Base-by-base conservation (phyloP, 2,113 vertebrate genomes). In the Ia io region DNA sequence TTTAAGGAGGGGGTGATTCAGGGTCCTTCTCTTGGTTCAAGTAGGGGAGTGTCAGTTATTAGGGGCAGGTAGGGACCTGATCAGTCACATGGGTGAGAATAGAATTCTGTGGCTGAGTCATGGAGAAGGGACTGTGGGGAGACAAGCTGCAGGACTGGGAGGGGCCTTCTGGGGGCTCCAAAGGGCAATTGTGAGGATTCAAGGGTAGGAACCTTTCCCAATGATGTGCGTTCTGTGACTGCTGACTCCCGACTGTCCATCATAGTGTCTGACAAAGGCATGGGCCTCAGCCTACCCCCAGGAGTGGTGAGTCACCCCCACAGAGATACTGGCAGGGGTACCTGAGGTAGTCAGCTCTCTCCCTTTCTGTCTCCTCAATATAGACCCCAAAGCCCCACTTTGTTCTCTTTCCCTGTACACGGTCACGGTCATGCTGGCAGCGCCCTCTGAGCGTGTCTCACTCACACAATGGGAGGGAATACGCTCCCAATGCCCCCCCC, bases 241-340 rank as follows among this genome's bases (percentile, higher is more conserved):
- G 1, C 40, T 20, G 13, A 13, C 51, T 47, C 25, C 59, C 1
- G 9, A 44, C 32, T 84, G n/a, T 42, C 42, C 40, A 51, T 77
- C 20, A 17, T 25, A 1, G 35, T 73, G 5, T 79, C 42, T 1
- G 1, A 73, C 51, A 37, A 28, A 67, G 32, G 47, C 40, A 28
- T 2, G 11, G 49, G 18, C 56, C 53, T 35, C 65, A 37, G 78
- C 56, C 20, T 84, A 25, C 23, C 20, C 61, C 11, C 18, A 32
- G 3, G 17, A 28, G n/a, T 30, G 20, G 3, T 42, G 74, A 84
- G 79, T 63, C 80, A 14, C 23, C 40, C 16, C 88, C 74, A 74
- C 51, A 22, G 37, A 78, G 61, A 23, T 67, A 37, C 28, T 90
- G 61, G n/a, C 97, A 97, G 90, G 69, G 96, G 93, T 96, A 85